A percentile compares a stretch with the other conserved stretches of the same genome.
Conservation (phyloP, 2,888 invertebrate species). For the Ctenicera cuprea region DNA sequence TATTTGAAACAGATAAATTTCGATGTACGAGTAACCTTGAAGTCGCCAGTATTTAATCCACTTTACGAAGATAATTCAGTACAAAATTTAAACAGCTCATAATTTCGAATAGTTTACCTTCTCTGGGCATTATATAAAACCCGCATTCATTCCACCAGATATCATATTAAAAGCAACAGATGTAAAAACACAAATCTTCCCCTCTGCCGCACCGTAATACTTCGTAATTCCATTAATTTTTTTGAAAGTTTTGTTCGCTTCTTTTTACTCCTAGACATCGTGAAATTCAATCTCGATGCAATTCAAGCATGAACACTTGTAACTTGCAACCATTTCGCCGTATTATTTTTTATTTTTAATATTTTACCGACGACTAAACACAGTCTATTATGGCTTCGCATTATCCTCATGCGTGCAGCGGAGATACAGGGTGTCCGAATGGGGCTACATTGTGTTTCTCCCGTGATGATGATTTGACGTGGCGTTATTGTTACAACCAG, state of each 20-base stretch:
- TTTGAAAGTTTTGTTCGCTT: slow-evolving; percentile 21
- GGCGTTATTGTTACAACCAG: slow-evolving; percentile 57
- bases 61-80: too few relatives aligned
- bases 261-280: slow-evolving; percentile 12
- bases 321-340: slow-evolving; percentile 50
- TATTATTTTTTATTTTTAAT: slow-evolving; percentile 55
- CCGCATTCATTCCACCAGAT: neutral
- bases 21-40: too few relatives aligned
- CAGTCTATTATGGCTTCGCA: slow-evolving; percentile 56
- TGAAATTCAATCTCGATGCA: slow-evolving; percentile 46
- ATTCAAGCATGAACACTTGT: slow-evolving; percentile 51
- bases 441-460: slow-evolving; percentile 53
- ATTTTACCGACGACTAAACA: slow-evolving; percentile 56
- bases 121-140: neutral
- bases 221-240: slow-evolving; percentile 26
- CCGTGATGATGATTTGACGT: slow-evolving; percentile 57
- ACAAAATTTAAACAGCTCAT: too few relatives aligned
- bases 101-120: too few relatives aligned
- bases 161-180: slow-evolving; percentile 11
- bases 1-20: too few relatives aligned
- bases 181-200: slow-evolving; percentile 32
- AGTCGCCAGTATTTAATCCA: too few relatives aligned
- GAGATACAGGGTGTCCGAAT: slow-evolving; percentile 57
- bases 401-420: slow-evolving; percentile 53
- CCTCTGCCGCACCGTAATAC: slow-evolving; percentile 7